Base-by-base conservation (phyloP, 2,113 vertebrate genomes). In the Chiloscyllium plagiosum region DNA sequence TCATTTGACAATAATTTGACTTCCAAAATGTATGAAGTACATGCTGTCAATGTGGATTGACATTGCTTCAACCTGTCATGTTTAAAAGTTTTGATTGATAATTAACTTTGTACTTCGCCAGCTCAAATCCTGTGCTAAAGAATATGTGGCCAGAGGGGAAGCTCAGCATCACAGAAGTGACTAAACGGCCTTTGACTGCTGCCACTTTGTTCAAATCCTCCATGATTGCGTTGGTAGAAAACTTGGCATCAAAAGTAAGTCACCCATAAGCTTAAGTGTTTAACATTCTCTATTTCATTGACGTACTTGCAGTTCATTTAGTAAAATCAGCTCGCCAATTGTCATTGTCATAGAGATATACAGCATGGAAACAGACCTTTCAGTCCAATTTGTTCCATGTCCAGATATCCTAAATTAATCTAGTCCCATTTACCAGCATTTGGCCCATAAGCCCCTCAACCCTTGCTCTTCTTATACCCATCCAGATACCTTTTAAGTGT, bases 111-210 rank as follows among this genome's bases (percentile, higher is more conserved):
- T 12, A 22, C 20, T 65, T 93, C 61, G 22, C 19, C 96, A 99
- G 99, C 96, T 98, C 98, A 15, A 99, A 99, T 97, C 97, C 98
- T 0, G 99, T 99, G 93, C 96, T 99, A 97, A 99, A 99, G 97
- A 98, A 89, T 50, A 99, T 99, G 99, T 99, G 99, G 99, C 99
- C 99, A 0, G 99, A 99, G 97, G 99, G 99, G 66, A 99, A 99
- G 95, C 97, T 99, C 97, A 98, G 99, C 97, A 99, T 99, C 96
- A 99, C 98, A 0, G 99, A 99, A 97, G 99, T 99, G 96, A 99
- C 99, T 96, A 99, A 99, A 96, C 97, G 99, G 0, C 99, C 99
- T 2, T 97, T 99, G 96, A 99, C 99, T 0, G 99, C 99, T 0
- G 99, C 98, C 89, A 98, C 99, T 0, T 98, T 99, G 76, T 99